A percentile compares a stretch with the other conserved stretches of the same genome.
These are phyloP conservation scores for Pentamera pediparva DNA, from an alignment of 53 echinoderm and acorn worm genomes.

Conservation along the genomic window DNA sequence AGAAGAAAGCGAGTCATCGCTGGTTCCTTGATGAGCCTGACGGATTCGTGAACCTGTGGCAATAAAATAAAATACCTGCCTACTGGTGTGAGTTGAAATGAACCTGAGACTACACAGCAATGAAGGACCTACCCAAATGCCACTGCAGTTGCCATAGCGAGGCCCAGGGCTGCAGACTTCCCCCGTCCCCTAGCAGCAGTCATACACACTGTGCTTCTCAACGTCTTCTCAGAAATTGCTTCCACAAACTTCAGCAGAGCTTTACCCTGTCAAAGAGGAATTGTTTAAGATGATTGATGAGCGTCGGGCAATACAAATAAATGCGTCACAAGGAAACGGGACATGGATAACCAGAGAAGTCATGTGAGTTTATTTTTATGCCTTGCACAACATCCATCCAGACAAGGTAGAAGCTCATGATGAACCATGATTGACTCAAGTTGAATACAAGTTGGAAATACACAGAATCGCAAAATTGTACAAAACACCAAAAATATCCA, in stretches of 20 bases:
- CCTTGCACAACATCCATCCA: no score
- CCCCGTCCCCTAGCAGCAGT: conserved; percentile 97
- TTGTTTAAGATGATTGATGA: background rate
- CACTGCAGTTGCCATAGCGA: conserved; percentile 93
- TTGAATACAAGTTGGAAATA: no score
- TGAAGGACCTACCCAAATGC: conserved; percentile 89
- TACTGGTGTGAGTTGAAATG: no score
- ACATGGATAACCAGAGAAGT: background rate
- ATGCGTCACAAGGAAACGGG: background rate
- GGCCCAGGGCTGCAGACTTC: conserved; percentile 89
- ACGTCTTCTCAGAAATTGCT: conserved; percentile 93
- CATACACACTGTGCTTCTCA: conserved; percentile 93
- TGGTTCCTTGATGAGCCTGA: no score
- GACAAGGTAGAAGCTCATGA: no score
- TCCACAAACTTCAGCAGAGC: conserved; percentile 95
- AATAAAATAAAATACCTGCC: no score
- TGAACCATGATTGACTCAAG: no score
- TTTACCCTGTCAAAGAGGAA: conserved; percentile 54
- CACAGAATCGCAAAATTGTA: no score
- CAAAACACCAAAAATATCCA: no score
- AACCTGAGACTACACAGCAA: background rate
- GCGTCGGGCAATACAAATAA: background rate
- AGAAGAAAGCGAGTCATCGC: no score
- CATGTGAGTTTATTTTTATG: background rate
- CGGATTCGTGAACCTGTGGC: no score